phyloP scores from a whole-genome alignment of 2,888 invertebrate genomes.

The Drosophila longiperda region DNA sequence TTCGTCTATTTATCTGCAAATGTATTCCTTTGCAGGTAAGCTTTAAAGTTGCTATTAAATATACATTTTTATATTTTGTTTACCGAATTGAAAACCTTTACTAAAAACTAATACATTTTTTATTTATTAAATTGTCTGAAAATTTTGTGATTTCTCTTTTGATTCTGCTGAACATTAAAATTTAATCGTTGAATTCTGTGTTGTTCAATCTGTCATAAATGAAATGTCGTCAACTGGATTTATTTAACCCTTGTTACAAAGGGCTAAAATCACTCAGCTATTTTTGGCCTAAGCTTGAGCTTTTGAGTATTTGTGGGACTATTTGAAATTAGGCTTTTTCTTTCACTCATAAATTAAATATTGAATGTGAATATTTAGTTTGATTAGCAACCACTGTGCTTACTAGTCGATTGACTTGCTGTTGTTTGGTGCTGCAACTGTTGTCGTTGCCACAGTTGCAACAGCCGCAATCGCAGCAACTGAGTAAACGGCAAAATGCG shows the following conservation, averaged over 20 bases:
- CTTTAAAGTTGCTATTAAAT: background rate
- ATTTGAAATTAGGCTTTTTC: background rate
- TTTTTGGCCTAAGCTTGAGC: background rate
- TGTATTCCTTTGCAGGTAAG: background rate
- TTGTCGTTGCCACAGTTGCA: conserved; percentile 41
- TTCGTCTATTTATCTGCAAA: background rate
- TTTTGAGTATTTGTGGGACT: background rate
- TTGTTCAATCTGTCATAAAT: background rate
- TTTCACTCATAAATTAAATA: background rate
- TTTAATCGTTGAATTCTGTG: background rate
- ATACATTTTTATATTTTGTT: background rate
- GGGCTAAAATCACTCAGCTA: background rate
- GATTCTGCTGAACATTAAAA: background rate
- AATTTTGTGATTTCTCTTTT: background rate
- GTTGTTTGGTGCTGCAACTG: conserved; percentile 44
- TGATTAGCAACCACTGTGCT: conserved; percentile 45
- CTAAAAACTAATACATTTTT: background rate
- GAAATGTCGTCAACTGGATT: background rate
- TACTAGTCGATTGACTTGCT: conserved; percentile 57
- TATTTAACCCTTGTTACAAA: background rate
- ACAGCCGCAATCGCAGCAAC: conserved; percentile 18
- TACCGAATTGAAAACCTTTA: background rate
- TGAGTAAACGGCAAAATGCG: conserved; percentile 35
- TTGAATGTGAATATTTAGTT: background rate
- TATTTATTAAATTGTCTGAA: background rate